These are phyloP conservation scores for Campoletis raptor DNA, from an alignment of 2,888 invertebrate species.

Conservation along the genomic window DNA sequence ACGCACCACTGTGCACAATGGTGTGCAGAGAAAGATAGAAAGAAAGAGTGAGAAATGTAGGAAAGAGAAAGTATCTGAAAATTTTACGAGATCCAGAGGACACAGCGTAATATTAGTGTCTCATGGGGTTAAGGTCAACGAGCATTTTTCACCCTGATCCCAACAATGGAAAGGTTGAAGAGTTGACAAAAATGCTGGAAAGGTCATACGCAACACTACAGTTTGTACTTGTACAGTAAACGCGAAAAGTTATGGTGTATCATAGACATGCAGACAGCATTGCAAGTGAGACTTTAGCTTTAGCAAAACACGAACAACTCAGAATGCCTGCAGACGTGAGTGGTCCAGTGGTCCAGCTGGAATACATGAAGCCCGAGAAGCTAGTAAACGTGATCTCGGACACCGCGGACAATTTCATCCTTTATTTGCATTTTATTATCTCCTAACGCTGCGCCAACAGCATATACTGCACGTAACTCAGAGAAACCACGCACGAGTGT, in stretches of 20 bases:
- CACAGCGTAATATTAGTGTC: not conserved
- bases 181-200: too few relatives aligned
- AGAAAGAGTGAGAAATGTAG: not conserved
- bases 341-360: not conserved
- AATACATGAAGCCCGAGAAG: not conserved
- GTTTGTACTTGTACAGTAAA: slow-evolving; percentile 17
- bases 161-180: not conserved
- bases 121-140: slow-evolving; percentile 54
- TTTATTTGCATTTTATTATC: slow-evolving; percentile 59
- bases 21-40: not conserved
- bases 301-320: not conserved
- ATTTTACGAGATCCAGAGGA: slow-evolving; percentile 39
- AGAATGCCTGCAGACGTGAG: not conserved
- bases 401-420: slow-evolving; percentile 32
- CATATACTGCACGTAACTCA: not conserved
- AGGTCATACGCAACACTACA: not conserved
- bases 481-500: not conserved
- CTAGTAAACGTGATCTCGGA: slow-evolving; percentile 20
- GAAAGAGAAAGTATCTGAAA: slow-evolving; percentile 25
- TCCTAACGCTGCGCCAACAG: not conserved
- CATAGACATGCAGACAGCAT: not conserved
- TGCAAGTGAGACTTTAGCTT: slow-evolving; percentile 21
- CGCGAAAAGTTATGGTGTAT: slow-evolving; percentile 31
- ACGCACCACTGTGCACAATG: slow-evolving; percentile 20
- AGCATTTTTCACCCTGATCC: slow-evolving; percentile 1